Conservation (phyloP, 2,113 vertebrate species). For the Pandion haliaetus region DNA sequence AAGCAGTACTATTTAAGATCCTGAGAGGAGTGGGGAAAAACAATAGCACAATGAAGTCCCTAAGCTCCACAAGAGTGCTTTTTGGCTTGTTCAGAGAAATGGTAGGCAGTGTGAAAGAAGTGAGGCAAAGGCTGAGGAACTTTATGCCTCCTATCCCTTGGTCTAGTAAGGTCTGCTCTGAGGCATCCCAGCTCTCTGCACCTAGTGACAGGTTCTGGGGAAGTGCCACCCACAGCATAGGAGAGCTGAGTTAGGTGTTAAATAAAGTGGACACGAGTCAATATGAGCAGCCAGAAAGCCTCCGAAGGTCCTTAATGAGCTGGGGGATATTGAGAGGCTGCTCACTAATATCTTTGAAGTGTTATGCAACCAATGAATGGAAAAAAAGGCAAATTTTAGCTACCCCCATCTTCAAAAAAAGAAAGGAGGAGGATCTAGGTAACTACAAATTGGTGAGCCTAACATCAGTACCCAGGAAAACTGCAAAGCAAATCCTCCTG, state of each 20-base stretch:
- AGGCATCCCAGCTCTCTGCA: not conserved
- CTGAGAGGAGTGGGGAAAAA: not conserved
- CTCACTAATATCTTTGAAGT: not conserved
- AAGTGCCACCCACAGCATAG: not conserved
- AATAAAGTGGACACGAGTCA: not conserved
- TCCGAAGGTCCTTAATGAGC: not conserved
- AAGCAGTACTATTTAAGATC: not conserved
- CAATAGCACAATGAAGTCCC: not conserved
- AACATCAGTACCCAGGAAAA: not conserved
- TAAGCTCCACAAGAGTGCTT: not conserved
- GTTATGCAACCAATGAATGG: not conserved
- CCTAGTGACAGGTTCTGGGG: not conserved
- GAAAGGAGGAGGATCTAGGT: not conserved
- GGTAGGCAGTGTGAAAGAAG: rapidly evolving
- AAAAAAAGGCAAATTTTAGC: not conserved
- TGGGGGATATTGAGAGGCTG: not conserved
- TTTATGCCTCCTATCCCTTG: not conserved
- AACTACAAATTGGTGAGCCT: not conserved
- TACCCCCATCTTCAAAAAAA: not conserved
- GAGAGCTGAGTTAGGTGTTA: not conserved
- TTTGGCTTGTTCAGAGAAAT: not conserved
- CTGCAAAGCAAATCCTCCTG: not conserved
- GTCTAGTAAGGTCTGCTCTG: not conserved
- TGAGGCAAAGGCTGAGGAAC: not conserved
- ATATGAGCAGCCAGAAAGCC: not conserved